phyloP scores from a whole-genome alignment of 2,797 vertebrate species.

The Loris lydekkerianus region DNA sequence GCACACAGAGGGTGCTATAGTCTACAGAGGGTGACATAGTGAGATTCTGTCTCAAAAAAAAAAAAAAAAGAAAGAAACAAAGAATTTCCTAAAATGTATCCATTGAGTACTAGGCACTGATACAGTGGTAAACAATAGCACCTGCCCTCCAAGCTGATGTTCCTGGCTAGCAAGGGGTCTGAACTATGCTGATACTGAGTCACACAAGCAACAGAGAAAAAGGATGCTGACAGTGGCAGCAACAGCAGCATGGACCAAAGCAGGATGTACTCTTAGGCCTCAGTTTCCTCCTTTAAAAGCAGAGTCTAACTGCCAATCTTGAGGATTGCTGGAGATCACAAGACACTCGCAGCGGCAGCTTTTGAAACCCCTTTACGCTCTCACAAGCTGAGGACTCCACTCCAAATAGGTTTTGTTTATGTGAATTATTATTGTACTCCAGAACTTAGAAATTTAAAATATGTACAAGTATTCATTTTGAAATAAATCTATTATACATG shows the following conservation, averaged over 20 bases:
- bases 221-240: rapidly evolving
- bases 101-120: neutral
- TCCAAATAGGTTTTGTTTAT: neutral
- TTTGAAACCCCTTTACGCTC: neutral
- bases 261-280: neutral
- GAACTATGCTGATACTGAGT: neutral
- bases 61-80: too few relatives aligned
- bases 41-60: too few relatives aligned
- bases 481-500: neutral
- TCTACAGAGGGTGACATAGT: too few relatives aligned
- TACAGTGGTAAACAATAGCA: too few relatives aligned
- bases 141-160: neutral
- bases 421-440: neutral
- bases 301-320: neutral
- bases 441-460: neutral
- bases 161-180: neutral
- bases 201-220: neutral
- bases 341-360: neutral
- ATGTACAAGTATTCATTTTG: neutral
- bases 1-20: too few relatives aligned
- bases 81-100: neutral
- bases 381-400: neutral
- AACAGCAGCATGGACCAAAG: rapidly evolving
- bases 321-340: neutral
- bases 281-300: neutral